These are phyloP conservation scores for Pleuronectes platessa DNA, from an alignment of 2,113 vertebrate genomes.

Conservation along the genomic window DNA sequence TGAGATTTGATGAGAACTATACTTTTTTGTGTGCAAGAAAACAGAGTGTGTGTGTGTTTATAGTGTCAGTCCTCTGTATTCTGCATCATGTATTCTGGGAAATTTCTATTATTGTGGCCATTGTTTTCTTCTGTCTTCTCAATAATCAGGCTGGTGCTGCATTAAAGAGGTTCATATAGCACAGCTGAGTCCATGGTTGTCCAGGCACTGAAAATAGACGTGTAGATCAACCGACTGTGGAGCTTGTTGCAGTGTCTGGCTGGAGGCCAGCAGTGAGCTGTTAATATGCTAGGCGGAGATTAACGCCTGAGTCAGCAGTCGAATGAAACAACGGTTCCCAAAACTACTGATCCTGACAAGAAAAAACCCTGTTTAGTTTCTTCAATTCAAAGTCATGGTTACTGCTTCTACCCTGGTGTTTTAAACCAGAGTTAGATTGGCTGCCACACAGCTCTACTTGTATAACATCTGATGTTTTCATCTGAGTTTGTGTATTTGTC, in stretches of 20 bases:
- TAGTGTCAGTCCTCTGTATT: too few relatives aligned
- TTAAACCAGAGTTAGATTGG: too few relatives aligned
- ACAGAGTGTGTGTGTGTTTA: too few relatives aligned
- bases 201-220: constrained; percentile 47
- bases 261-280: constrained; percentile 13
- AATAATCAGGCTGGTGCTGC: constrained; percentile 4
- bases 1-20: too few relatives aligned
- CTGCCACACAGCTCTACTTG: too few relatives aligned
- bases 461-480: too few relatives aligned
- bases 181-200: constrained; percentile 20
- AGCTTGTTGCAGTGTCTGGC: constrained; percentile 11
- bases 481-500: too few relatives aligned
- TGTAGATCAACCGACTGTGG: constrained; percentile 37
- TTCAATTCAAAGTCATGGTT: neutral
- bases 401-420: neutral
- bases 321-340: neutral
- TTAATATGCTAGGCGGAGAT: constrained; percentile 37
- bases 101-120: too few relatives aligned
- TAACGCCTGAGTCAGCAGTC: constrained; percentile 36
- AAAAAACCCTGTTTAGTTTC: neutral
- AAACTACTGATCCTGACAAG: neutral
- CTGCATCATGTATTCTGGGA: too few relatives aligned
- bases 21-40: too few relatives aligned
- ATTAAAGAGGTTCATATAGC: constrained; percentile 19
- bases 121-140: too few relatives aligned